Evolutionary conservation across 2,113 vertebrate genomes (phyloP).

Genomic region (Rhinopomastus cyanomelas): DNA sequence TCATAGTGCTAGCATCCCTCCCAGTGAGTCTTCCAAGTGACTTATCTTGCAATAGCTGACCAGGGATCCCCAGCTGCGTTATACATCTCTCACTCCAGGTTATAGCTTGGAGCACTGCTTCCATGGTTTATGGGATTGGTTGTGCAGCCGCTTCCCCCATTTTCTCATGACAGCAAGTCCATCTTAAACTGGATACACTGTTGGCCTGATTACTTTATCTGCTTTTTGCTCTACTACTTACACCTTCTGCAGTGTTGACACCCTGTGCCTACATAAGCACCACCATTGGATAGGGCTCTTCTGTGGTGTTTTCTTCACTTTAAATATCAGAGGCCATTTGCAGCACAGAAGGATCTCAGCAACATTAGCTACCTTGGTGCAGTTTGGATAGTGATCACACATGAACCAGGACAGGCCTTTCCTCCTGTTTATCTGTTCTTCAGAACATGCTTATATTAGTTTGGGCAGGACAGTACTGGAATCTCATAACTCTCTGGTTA

Average conservation of each 20-base stretch:
- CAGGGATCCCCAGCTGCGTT: neutral
- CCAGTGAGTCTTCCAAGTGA: neutral
- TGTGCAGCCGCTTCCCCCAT: neutral
- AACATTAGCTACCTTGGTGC: neutral
- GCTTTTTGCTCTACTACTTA: neutral
- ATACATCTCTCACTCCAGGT: neutral
- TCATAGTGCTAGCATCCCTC: neutral
- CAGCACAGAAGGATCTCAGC: neutral
- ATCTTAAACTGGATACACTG: fast-evolving
- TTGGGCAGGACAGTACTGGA: neutral
- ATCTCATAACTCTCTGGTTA: neutral
- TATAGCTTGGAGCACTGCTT: neutral
- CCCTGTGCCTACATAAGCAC: neutral
- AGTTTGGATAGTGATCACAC: neutral
- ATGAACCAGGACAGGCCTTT: neutral
- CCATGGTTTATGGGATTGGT: neutral
- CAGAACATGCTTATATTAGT: neutral
- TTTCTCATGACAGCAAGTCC: neutral
- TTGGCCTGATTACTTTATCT: neutral
- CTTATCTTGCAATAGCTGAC: neutral
- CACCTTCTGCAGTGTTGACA: neutral
- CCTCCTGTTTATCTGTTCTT: neutral
- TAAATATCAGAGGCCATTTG: fast-evolving
- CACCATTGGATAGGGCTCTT: fast-evolving
- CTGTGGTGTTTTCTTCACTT: neutral